These are phyloP conservation scores for Discoglossus pictus DNA, from an alignment of 2,797 vertebrate species.

Conservation along the genomic window DNA sequence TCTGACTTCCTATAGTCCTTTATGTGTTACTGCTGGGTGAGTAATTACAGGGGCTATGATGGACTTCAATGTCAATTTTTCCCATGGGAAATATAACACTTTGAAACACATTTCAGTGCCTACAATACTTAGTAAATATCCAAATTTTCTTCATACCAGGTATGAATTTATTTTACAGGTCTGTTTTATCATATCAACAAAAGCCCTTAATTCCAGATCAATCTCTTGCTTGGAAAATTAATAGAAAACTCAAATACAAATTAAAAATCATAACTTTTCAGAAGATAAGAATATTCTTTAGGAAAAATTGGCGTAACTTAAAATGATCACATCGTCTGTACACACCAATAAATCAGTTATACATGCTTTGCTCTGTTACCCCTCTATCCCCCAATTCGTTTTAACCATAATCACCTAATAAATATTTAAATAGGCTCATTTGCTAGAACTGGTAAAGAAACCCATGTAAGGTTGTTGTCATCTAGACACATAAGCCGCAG, in stretches of 20 bases:
- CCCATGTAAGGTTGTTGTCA: constrained; percentile 85
- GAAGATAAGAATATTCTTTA: constrained; percentile 71
- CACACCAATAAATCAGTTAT: constrained; percentile 69
- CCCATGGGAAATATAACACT: too few species aligned
- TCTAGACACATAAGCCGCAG: constrained; percentile 82
- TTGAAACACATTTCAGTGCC: too few species aligned
- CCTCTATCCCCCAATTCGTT: constrained; percentile 72
- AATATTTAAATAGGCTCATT: constrained; percentile 80
- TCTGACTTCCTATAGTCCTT: too few species aligned
- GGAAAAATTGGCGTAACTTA: constrained; percentile 66
- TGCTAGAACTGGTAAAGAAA: constrained; percentile 79
- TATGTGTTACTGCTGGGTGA: too few species aligned
- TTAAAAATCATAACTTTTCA: constrained; percentile 67
- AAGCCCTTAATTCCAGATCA: too few species aligned
- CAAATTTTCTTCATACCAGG: too few species aligned
- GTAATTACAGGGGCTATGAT: too few species aligned
- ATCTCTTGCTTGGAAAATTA: too few species aligned
- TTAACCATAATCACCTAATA: constrained; percentile 82
- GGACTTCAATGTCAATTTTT: too few species aligned
- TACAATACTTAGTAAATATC: too few species aligned
- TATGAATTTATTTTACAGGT: too few species aligned
- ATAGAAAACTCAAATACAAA: constrained; percentile 67
- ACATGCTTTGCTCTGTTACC: constrained; percentile 68
- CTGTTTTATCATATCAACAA: too few species aligned
- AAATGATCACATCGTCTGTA: constrained; percentile 65